Conservation (phyloP, 1,140 invertebrate species). For the Aphelinus atriplicis region DNA sequence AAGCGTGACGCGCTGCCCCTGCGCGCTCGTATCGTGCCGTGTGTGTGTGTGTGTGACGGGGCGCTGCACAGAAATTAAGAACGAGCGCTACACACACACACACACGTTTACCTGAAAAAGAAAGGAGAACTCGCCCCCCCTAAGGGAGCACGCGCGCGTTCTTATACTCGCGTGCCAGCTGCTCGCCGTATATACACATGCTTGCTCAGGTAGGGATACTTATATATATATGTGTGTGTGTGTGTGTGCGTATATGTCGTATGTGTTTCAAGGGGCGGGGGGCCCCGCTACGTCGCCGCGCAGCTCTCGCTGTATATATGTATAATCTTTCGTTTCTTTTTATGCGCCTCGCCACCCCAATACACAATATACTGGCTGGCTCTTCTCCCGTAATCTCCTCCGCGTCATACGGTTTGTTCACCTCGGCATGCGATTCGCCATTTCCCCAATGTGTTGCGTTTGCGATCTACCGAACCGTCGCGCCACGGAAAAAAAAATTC, state of each 20-base stretch:
- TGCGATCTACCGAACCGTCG: too few relatives aligned
- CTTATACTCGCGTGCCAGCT: constrained; percentile 50
- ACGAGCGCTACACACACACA: constrained; percentile 24
- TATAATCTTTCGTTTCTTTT: constrained; percentile 39
- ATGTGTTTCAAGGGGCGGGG: too few relatives aligned
- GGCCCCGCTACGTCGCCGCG: too few relatives aligned
- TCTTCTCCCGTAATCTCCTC: constrained; percentile 14
- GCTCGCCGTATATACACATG: constrained; percentile 11
- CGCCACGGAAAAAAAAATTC: too few relatives aligned
- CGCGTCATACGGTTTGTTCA: too few relatives aligned
- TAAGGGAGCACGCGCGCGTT: constrained; percentile 47
- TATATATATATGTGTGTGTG: constrained; percentile 6
- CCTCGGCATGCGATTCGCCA: too few relatives aligned
- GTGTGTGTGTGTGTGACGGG: too few relatives aligned
- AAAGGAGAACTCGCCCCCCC: too few relatives aligned
- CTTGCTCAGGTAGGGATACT: constrained; percentile 57
- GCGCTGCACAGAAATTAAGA: constrained; percentile 38
- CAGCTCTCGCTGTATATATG: background rate
- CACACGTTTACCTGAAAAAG: constrained; percentile 52
- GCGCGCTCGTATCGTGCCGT: too few relatives aligned
- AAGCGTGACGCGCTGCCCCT: constrained; percentile 57
- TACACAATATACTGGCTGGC: background rate
- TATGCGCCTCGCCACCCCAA: constrained; percentile 10
- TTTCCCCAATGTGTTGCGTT: too few relatives aligned
- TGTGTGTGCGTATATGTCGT: background rate